Evolutionary conservation across 2,888 invertebrate genomes (phyloP), one percentile per base, ranked within the genome.

Genomic region (Lasiommata megera): DNA sequence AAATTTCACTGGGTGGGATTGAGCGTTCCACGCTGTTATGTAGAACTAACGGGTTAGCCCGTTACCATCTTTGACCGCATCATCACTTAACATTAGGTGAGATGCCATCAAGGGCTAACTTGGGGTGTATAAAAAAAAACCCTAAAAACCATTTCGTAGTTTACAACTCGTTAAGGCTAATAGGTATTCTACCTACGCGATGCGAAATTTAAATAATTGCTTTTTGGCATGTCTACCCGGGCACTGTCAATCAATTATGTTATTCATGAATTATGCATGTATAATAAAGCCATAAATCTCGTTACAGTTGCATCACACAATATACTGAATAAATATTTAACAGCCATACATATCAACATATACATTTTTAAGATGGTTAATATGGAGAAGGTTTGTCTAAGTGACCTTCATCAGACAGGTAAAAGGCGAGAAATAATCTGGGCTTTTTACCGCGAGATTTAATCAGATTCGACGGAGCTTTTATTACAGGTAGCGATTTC

Each of bases 201-300:
- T 40, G 12, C 46, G 8, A 52, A 41, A 41, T 52, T 31, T 31
- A n/a, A 31, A 41, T 41, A 52, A 52, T 52, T 52, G 41, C 52
- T 31, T 52, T 52, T 41, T 52, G 52, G 52, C 41, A 52, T 31
- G 23, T 23, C 50, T 41, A 41, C 41, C 52, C 17, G 29, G 23
- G 12, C 29, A 12, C 6, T 41, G 52, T 52, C 52, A 52, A 52
- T 52, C 41, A 52, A 52, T 52, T 52, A 40, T 18, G 17, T 41
- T 16, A 31, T 52, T 31, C 40, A 52, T 41, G 52, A 52, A 52
- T 52, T 41, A 52, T 52, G 31, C 17, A 52, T 41, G 52, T 28
- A 28, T 9, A 40, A 23, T 14, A 40, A 41, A 7, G 12, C 40
- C n/a, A 6, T 38, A 37, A 38, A 38, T 46, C 12, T 14, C 44